These are phyloP conservation scores for Hetaerina americana DNA, from an alignment of 1,140 invertebrate species.

Conservation along the genomic window DNA sequence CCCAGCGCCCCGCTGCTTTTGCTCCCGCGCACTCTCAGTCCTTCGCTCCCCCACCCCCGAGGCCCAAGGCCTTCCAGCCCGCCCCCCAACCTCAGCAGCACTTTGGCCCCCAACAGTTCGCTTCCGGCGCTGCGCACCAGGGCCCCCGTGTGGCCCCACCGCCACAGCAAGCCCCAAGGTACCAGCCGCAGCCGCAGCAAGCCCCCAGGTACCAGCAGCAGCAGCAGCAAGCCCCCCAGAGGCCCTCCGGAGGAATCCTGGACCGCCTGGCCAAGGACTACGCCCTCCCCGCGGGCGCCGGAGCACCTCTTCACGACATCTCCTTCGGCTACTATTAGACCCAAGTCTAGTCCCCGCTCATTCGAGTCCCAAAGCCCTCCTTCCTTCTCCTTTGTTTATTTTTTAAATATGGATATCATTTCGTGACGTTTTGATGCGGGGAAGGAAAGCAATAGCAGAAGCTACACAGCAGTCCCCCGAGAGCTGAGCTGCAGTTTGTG, in stretches of 20 bases:
- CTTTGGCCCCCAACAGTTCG: constrained; percentile 18
- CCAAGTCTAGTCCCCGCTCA: not conserved
- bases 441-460: too few relatives aligned
- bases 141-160: constrained; percentile 18
- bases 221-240: not conserved
- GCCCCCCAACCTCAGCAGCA: constrained; percentile 22
- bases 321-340: constrained; percentile 42
- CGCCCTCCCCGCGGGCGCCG: constrained; percentile 49
- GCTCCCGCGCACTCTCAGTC: constrained; percentile 18
- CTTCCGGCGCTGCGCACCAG: constrained; percentile 19
- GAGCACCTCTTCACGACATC: constrained; percentile 60
- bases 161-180: constrained; percentile 5
- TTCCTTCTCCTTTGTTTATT: too few relatives aligned
- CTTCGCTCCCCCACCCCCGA: constrained; percentile 17
- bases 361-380: too few relatives aligned
- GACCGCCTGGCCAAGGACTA: constrained; percentile 70
- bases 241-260: constrained; percentile 42
- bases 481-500: too few relatives aligned
- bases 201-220: not conserved
- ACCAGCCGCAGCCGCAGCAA: not conserved
- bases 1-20: constrained; percentile 19
- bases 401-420: too few relatives aligned
- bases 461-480: too few relatives aligned
- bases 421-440: too few relatives aligned
- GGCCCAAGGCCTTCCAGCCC: constrained; percentile 13